Base-by-base conservation (phyloP, 2,888 invertebrate genomes). In the Drepanosiphum platanoidis region DNA sequence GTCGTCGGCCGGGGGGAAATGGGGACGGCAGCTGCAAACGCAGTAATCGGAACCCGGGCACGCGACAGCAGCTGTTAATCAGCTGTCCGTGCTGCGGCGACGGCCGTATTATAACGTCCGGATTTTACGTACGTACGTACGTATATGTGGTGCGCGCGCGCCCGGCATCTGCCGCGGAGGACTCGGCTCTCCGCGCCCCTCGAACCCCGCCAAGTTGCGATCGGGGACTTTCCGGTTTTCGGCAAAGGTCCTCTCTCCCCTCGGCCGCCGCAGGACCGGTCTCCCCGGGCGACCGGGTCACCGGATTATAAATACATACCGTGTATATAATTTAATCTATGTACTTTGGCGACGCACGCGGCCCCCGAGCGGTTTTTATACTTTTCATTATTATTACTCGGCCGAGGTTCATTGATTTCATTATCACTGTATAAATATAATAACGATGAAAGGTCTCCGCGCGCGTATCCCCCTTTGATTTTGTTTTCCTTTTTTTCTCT, bases 41-140 rank as follows among this genome's bases (percentile, higher is more conserved):
- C 52, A 46, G 83, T 83, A 83, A 83, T 83, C 83, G 83, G 83
- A 83, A 83, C 83, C 42, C 64, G 30, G 83, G 83, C 83, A 83
- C 83, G 83, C 83, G 83, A 83, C 83, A 66, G 83, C 83, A 83
- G 83, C 83, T 83, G 83, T 64, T 83, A 52, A 83, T 83, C 83
- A 83, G 83, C 83, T 83, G 83, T 75, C 83, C 66, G 72, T 34
- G 42, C 32, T 42, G 39, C 46, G 66, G 52, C 68, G 46, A n/a
- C n/a, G n/a, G n/a, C n/a, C n/a, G n/a, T n/a, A n/a, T n/a, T n/a
- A n/a, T n/a, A n/a, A n/a, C n/a, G n/a, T n/a, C 30, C n/a, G 7
- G 68, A 22, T n/a, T n/a, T n/a, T n/a, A n/a, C n/a, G n/a, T n/a
- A n/a, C n/a, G 52, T 52, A 13, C 15, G 4, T 52, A 52, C 52